These are phyloP conservation scores for Nipponia nippon DNA, from an alignment of 2,113 vertebrate species.

Conservation along the genomic window DNA sequence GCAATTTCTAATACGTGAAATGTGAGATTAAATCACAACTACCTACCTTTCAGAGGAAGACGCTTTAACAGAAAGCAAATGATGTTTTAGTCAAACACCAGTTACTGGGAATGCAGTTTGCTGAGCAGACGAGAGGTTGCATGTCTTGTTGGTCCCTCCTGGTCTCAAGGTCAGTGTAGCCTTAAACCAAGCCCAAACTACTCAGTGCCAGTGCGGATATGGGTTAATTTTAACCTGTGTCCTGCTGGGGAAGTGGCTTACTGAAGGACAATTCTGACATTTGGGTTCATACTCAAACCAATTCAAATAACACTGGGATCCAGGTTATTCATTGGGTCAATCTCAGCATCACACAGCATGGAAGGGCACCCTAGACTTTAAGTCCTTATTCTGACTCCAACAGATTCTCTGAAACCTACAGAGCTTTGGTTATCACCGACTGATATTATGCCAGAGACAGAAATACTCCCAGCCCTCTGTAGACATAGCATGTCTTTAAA, in stretches of 20 bases:
- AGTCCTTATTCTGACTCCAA: not conserved
- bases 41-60: not conserved
- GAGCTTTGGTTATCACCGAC: not conserved
- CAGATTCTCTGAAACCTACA: not conserved
- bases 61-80: not conserved
- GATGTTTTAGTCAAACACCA: not conserved
- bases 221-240: not conserved
- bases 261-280: not conserved
- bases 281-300: not conserved
- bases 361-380: not conserved
- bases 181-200: not conserved
- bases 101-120: not conserved
- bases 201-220: not conserved
- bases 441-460: not conserved
- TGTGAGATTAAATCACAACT: not conserved
- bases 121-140: not conserved
- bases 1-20: not conserved
- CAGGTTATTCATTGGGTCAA: not conserved
- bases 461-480: constrained; percentile 20
- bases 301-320: not conserved
- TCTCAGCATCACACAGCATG: not conserved
- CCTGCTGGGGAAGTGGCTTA: not conserved
- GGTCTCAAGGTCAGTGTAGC: not conserved
- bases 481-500: constrained; percentile 17
- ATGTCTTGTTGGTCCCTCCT: not conserved